These are phyloP conservation scores for Myopa tessellatipennis DNA, from an alignment of 2,888 invertebrate genomes.

Conservation along the genomic window DNA sequence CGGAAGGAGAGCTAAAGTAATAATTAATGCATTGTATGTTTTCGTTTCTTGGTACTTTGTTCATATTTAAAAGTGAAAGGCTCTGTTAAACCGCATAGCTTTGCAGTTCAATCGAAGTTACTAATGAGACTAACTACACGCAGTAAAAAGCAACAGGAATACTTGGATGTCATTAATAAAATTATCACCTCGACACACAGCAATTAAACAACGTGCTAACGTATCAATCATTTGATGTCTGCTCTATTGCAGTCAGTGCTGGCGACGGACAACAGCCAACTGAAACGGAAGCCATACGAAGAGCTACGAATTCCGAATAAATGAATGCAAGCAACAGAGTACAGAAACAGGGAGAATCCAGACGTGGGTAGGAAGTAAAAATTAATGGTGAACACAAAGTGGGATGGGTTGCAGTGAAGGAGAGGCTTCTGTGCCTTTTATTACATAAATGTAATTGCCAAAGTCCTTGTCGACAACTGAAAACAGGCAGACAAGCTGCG, in stretches of 20 bases:
- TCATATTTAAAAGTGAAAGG: not conserved
- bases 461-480: not conserved
- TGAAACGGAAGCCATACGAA: not conserved
- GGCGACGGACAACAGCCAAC: constrained; percentile 4
- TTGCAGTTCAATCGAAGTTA: not conserved
- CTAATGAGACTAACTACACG: not conserved
- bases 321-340: constrained; percentile 1
- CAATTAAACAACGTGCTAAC: constrained; percentile 67
- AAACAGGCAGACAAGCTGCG: not conserved
- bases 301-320: constrained; percentile 3
- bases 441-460: constrained; percentile 3
- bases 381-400: not conserved
- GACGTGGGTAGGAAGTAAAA: not conserved
- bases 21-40: not conserved
- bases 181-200: constrained; percentile 65
- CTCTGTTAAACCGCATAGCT: not conserved
- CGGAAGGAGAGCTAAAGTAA: no score
- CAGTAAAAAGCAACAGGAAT: not conserved
- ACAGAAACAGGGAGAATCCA: not conserved
- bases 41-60: not conserved
- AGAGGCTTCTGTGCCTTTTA: not conserved
- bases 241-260: constrained; percentile 34
- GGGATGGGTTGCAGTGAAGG: not conserved
- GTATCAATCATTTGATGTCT: constrained; percentile 59
- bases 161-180: constrained; percentile 67